Evolutionary conservation across 2,113 vertebrate species (phyloP).

Genomic region (Seriola aureovittata): DNA sequence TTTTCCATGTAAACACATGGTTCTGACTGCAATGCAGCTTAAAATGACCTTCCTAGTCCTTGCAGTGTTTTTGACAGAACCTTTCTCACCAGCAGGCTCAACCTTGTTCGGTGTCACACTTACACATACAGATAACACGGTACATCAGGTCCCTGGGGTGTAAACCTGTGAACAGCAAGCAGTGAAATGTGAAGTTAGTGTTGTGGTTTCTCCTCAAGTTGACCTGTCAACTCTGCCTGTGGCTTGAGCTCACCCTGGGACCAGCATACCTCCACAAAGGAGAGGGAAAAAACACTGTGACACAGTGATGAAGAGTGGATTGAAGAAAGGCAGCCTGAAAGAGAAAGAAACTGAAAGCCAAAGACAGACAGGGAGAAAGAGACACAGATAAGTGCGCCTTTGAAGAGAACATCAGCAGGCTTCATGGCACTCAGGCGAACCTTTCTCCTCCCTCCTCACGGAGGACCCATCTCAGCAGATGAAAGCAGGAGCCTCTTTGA

Average conservation of each 20-base stretch:
- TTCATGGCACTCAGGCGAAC: slow-evolving; percentile 57
- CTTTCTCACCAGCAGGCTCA: slow-evolving; percentile 20
- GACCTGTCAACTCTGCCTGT: slow-evolving; percentile 45
- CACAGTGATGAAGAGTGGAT: slow-evolving; percentile 26
- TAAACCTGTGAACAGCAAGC: slow-evolving; percentile 42
- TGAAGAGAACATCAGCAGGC: slow-evolving; percentile 74
- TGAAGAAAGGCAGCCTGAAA: slow-evolving; percentile 30
- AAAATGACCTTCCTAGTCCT: slow-evolving; percentile 22
- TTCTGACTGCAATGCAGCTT: neutral
- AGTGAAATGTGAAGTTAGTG: slow-evolving; percentile 42
- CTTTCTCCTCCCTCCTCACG: slow-evolving; percentile 52
- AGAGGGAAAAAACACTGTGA: slow-evolving; percentile 11
- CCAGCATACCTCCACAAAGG: slow-evolving; percentile 42
- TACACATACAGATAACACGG: slow-evolving; percentile 12
- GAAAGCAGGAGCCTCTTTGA: slow-evolving; percentile 80
- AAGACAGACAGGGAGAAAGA: slow-evolving; percentile 35
- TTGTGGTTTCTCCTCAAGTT: slow-evolving; percentile 50
- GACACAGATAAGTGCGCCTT: slow-evolving; percentile 58
- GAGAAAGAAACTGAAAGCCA: slow-evolving; percentile 38
- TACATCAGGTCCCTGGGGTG: slow-evolving; percentile 32
- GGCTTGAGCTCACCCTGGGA: slow-evolving; percentile 25
- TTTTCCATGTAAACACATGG: neutral
- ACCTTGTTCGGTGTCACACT: slow-evolving; percentile 31
- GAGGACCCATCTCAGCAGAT: slow-evolving; percentile 75
- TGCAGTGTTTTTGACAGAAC: slow-evolving; percentile 19